Evolutionary conservation across 2,797 vertebrate species (phyloP).

Genomic region (Periophthalmus magnuspinnatus): DNA sequence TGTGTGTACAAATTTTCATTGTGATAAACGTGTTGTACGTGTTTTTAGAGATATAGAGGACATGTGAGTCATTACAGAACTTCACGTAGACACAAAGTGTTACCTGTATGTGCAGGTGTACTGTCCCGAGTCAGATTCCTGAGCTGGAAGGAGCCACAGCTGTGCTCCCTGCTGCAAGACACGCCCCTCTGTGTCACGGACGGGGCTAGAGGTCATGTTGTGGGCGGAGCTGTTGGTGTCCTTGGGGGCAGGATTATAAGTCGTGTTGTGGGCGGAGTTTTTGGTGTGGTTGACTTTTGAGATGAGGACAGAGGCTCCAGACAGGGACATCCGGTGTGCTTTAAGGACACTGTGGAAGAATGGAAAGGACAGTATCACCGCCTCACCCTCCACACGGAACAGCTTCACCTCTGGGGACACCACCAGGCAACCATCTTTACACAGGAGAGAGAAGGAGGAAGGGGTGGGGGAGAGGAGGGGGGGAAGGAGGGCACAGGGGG

Average conservation of each 20-base stretch:
- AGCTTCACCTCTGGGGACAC: conserved; percentile 41
- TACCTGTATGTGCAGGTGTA: conserved; percentile 87
- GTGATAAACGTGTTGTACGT: too few relatives aligned
- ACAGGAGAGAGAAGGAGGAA: not conserved
- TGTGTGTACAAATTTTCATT: too few relatives aligned
- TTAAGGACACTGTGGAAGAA: conserved; percentile 28
- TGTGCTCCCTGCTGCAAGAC: conserved; percentile 50
- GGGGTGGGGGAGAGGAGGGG: too few relatives aligned
- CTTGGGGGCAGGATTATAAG: conserved; percentile 35
- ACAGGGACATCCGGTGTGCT: conserved; percentile 35
- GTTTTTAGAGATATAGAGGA: too few relatives aligned
- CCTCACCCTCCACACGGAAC: conserved; percentile 75
- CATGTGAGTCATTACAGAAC: too few relatives aligned
- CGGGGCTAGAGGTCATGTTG: too few relatives aligned
- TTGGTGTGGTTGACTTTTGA: conserved; percentile 28
- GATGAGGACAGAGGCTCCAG: conserved; percentile 47
- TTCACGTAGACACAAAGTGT: not conserved
- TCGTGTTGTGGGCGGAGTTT: not conserved
- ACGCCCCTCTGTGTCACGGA: conserved; percentile 40
- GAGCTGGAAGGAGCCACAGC: conserved; percentile 86
- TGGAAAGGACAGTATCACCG: conserved; percentile 79
- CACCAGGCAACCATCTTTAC: conserved; percentile 56
- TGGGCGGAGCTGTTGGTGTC: too few relatives aligned
- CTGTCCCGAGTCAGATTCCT: conserved; percentile 79
- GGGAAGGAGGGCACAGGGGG: too few relatives aligned